These are phyloP conservation scores for Desoria tigrina DNA, from an alignment of 2,888 invertebrate species.

Conservation along the genomic window DNA sequence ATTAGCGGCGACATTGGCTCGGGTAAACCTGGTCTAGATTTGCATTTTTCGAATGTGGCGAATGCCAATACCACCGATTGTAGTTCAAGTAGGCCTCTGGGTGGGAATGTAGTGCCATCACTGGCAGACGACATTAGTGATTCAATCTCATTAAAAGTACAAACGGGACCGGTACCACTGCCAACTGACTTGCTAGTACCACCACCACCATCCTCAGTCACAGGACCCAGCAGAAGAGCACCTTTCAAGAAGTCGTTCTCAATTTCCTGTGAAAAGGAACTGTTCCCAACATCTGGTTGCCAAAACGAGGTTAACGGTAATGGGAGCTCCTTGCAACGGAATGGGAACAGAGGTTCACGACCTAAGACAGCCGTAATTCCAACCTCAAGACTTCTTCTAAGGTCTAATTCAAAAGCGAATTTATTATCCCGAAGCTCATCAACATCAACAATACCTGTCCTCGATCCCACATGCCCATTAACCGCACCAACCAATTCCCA, in stretches of 20 bases:
- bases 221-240: constrained; percentile 20
- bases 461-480: background rate
- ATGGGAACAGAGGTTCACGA: constrained; percentile 33
- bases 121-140: background rate
- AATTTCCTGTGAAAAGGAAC: constrained; percentile 50
- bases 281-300: constrained; percentile 36
- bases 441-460: background rate
- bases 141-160: no score
- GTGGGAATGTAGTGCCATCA: background rate
- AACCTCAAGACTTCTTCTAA: constrained; percentile 4
- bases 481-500: background rate
- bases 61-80: background rate
- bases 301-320: constrained; percentile 41
- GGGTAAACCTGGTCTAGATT: background rate
- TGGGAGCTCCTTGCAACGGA: constrained; percentile 12
- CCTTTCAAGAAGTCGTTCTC: constrained; percentile 46
- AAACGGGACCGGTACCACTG: no score
- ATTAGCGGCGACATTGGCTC: no score
- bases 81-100: background rate
- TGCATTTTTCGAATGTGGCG: background rate
- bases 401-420: no score
- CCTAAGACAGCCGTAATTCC: constrained; percentile 36
- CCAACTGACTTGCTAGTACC: no score
- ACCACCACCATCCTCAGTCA: background rate
- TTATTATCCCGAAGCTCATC: background rate